Evolutionary conservation across 2,797 vertebrate species (phyloP).

Genomic region (Myotis pilosus): DNA sequence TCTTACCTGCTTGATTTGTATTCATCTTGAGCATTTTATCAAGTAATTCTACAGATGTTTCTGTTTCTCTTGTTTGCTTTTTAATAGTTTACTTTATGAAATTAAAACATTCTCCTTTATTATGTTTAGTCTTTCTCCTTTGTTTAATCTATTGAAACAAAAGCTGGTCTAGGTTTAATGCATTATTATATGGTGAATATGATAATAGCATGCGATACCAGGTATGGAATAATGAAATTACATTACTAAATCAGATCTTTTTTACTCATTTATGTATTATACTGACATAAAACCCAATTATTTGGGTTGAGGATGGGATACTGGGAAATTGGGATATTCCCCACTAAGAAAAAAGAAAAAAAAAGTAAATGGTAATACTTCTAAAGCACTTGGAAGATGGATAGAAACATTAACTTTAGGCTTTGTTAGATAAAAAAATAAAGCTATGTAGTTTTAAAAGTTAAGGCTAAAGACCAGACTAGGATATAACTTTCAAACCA

Average conservation of each 20-base stretch:
- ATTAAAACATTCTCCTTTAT: constrained; percentile 8
- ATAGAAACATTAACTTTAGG: background rate
- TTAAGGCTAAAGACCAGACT: background rate
- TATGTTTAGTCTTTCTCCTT: background rate
- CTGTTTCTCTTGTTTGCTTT: constrained; percentile 26
- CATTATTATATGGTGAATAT: background rate
- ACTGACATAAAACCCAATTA: background rate
- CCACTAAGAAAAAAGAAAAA: background rate
- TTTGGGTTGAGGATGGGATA: background rate
- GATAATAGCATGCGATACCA: background rate
- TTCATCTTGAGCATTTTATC: constrained; percentile 16
- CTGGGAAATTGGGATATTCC: background rate
- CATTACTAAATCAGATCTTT: constrained; percentile 7
- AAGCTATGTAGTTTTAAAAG: background rate
- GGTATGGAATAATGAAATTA: background rate
- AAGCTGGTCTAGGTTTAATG: background rate
- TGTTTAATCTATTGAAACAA: background rate
- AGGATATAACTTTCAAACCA: background rate
- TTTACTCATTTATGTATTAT: background rate
- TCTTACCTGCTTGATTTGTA: background rate
- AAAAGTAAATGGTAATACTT: background rate
- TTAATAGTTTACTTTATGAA: constrained; percentile 37
- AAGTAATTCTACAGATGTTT: constrained; percentile 13
- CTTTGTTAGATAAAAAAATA: constrained; percentile 1
- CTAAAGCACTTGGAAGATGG: background rate